Evolutionary conservation across 2,797 vertebrate species (phyloP), one percentile per base, ranked within the genome.

Genomic region (Sebastes baramenuke): DNA sequence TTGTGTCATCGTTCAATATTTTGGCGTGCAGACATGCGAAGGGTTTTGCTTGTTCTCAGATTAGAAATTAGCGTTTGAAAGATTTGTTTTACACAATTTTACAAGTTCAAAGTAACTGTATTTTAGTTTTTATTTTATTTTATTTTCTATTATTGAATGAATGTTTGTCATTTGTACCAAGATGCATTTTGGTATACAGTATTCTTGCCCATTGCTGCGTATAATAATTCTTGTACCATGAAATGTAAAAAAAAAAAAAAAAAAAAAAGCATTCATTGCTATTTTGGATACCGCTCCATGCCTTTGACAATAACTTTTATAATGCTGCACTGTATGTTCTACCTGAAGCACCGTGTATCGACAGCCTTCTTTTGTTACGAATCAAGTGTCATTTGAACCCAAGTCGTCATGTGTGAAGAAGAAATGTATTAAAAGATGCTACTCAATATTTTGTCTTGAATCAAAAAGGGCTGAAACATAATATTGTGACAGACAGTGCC

Each of bases 201-300:
- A 72, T 85, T 76, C 75, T 85, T 67, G 36, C 76, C 69, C 72
- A 56, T 75, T 85, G 79, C 75, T 71, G 73, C 32, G 27, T 89
- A 74, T 94, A 90, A 79, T 92, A 91, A 80, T 92, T 93, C 83
- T 89, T 90, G 80, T 93, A 94, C 94, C 90, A 90, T 79, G 84
- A 93, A 91, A 93, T 86, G 73, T 55, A 95, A 93, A 52, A 7
- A 18, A 20, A 49, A 95, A 93, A 52, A 16, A 16, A 18, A 49
- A 49, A 49, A 94, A 95, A 94, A 96, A 94, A 94, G 91, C 92
- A 91, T 90, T 94, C 70, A 67, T 85, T 88, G 75, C 54, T 88
- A 68, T 79, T 89, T 85, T 87, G 64, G 66, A 90, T 27, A 55
- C 72, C 38, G 89, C 89, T 83, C 32, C 61, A 87, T 77, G 80